Base-by-base conservation (phyloP, 2,797 vertebrate species). In the Heterohyrax brucei region DNA sequence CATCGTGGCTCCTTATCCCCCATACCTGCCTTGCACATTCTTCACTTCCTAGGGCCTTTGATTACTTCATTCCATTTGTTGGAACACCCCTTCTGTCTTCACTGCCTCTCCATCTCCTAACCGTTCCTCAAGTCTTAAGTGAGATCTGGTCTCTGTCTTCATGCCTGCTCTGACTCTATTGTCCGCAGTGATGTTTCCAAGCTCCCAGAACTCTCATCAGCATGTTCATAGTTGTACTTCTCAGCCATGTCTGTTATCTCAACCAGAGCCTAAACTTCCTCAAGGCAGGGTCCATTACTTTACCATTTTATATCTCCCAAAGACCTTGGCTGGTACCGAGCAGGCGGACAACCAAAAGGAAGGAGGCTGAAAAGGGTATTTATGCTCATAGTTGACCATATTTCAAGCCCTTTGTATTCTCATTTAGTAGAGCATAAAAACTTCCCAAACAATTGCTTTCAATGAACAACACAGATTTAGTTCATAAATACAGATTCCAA, bases 401-500 rank as follows among this genome's bases (percentile, higher is more conserved):
- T 97, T 96, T 98, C 44, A 94, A 28, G 86, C n/a, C 53, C 89
- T 95, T 97, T 93, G 84, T 83, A 96, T 96, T 97, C 68, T 93
- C 83, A 94, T 89, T 93, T 98, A 97, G 79, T 93, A 96, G 79
- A 97, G 82, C 53, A 94, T 59, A 97, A 96, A 93, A 96, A 97
- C 97, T 97, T 80, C 85, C 75, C 73, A 94, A 96, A 96, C 75
- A 92, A 87, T 56, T 83, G 39, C 84, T 98, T 96, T 97, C 89
- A 97, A 89, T 97, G 91, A 97, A 97, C 83, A 91, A 87, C 82
- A 82, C 82, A 21, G 75, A 97, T 97, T 97, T 96, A 94, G 81
- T 93, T 97, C 94, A 94, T 84, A 97, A 97, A 98, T 97, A 73
- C 24, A 84, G 50, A 26, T 97, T 98, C 96, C 84, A 97, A 98